Evolutionary conservation across 2,113 vertebrate species (phyloP), one percentile per base, ranked within the genome.

Genomic region (Choloepus hoffmanni): DNA sequence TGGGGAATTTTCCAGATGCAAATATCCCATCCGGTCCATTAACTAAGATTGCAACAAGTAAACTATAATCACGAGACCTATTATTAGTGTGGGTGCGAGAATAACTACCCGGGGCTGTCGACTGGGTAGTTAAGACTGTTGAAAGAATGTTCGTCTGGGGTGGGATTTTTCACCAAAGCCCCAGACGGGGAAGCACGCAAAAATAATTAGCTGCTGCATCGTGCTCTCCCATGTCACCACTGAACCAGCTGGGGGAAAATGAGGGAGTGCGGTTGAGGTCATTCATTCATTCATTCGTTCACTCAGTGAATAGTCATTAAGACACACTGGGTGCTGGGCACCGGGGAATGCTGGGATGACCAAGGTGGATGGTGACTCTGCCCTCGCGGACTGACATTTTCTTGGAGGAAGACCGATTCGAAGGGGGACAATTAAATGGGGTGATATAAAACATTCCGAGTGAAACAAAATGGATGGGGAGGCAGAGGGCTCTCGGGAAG

Each of bases 1-100:
- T 55, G 90, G 89, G 81, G 96, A 85, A 72, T 90, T 86, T 82
- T 96, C 96, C 94, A 95, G 90, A 76, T 14, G 7, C 79, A 96
- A 92, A 95, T 92, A 82, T 89, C 85, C 68, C 30, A 43, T 65
- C 96, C n/a, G 26, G 45, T 76, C 84, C 62, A 58, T 87, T 97
- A 93, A 73, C 73, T 90, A 81, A 96, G 95, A 87, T 87, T 30
- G 18, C 94, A 33, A 86, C 73, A 96, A 82, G 92, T 90, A 40
- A 95, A 84, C 30, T 55, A 23, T 96, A 87, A 19, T 30, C 92
- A 78, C 95, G 76, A 86, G 92, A 95, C 89, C 85, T 96, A 36
- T 82, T 45, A 4, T 79, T 84, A 86, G 36, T 68, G 67, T 53
- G 23, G 18, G 76, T 95, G 86, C 63, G n/a, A 81, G 28, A 94